Evolutionary conservation across 2,113 vertebrate species (phyloP).

Genomic region (Capreolus pygargus): DNA sequence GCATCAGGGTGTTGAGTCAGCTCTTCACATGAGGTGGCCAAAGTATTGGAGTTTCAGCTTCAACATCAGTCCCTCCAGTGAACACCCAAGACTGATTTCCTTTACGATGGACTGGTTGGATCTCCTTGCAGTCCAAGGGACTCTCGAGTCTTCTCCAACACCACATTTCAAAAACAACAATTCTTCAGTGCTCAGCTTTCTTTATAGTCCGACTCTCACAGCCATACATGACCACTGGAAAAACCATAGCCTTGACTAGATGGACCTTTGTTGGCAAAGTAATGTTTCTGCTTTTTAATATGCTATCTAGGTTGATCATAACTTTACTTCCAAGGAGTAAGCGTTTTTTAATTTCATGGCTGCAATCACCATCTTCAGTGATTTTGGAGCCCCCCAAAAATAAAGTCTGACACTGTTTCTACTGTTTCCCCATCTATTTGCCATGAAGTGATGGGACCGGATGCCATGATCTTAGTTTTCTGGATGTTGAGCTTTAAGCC

Average conservation of each 20-base stretch:
- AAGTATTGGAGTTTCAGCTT: neutral
- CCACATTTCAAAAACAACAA: neutral
- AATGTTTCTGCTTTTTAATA: neutral
- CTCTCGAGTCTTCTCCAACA: neutral
- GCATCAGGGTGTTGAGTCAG: neutral
- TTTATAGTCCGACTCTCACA: neutral
- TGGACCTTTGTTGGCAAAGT: neutral
- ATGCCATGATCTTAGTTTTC: neutral
- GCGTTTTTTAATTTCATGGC: neutral
- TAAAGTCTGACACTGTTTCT: neutral
- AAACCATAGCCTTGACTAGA: neutral
- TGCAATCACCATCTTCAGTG: neutral
- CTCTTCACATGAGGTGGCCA: accelerated
- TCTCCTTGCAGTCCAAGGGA: neutral
- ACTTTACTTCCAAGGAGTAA: neutral
- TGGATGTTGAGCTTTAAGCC: neutral
- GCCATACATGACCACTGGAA: neutral
- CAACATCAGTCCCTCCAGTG: neutral
- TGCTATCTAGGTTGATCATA: neutral
- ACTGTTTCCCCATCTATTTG: neutral
- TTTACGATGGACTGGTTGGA: neutral
- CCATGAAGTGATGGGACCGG: neutral
- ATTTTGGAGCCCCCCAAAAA: accelerated
- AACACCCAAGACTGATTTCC: neutral
- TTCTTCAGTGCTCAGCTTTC: neutral